phyloP scores from a whole-genome alignment of 2,888 invertebrate species.

The Prenolepis imparis region DNA sequence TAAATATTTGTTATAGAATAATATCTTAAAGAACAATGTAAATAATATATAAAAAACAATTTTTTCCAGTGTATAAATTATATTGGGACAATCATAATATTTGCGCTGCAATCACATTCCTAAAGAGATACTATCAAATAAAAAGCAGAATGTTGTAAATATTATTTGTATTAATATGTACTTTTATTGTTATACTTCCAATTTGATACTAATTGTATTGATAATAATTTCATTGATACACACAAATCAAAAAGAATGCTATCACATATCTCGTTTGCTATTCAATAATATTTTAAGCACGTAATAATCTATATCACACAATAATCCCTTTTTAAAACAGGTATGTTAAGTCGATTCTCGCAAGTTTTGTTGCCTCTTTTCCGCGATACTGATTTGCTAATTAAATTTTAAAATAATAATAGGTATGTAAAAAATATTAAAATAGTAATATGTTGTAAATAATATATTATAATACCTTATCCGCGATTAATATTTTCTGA shows the following conservation, averaged over 20 bases:
- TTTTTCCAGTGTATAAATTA: slow-evolving; percentile 11
- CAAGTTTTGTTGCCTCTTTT: too few relatives aligned
- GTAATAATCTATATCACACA: not conserved
- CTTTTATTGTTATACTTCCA: not conserved
- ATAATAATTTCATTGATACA: too few relatives aligned
- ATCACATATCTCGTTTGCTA: not conserved
- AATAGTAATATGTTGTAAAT: too few relatives aligned
- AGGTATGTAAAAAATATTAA: too few relatives aligned
- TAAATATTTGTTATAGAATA: not conserved
- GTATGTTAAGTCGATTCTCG: too few relatives aligned
- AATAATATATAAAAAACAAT: not conserved
- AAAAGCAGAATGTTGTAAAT: not conserved
- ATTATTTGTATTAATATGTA: not conserved
- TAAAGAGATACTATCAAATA: not conserved
- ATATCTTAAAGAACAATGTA: not conserved
- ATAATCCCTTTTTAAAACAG: too few relatives aligned
- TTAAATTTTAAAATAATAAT: too few relatives aligned
- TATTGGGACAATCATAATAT: slow-evolving; percentile 7
- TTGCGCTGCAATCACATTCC: slow-evolving; percentile 11
- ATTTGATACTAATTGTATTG: not conserved
- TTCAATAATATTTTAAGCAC: not conserved
- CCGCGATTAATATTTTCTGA: too few relatives aligned
- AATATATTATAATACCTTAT: too few relatives aligned
- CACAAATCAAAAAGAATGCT: not conserved
- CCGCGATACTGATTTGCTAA: too few relatives aligned